A percentile compares a stretch with the other conserved stretches of the same genome.
These are phyloP conservation scores for Platygyra sinensis DNA, from an alignment of 64 coral and sea anemone genomes.

Conservation along the genomic window DNA sequence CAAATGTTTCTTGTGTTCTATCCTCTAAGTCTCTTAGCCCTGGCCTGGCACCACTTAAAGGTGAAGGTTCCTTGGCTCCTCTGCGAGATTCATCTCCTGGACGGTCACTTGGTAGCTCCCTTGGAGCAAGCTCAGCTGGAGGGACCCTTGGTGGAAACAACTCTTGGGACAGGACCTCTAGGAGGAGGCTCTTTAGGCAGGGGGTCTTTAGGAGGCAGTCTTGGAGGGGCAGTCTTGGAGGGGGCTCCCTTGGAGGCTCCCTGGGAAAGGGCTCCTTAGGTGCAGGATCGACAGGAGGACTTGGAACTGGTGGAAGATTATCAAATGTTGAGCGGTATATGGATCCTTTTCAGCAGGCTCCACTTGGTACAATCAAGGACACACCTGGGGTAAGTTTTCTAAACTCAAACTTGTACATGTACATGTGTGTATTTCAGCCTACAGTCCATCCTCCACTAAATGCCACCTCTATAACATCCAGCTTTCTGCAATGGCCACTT, in stretches of 20 bases:
- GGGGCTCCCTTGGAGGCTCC: constrained; percentile 61
- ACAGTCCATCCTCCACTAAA: too few species aligned
- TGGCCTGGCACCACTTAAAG: constrained; percentile 83
- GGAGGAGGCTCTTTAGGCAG: constrained; percentile 49
- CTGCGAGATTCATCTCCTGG: constrained; percentile 65
- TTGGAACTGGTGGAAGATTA: constrained; percentile 40
- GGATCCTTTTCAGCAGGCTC: constrained; percentile 51
- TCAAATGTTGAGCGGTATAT: neutral
- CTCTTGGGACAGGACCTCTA: constrained; percentile 44
- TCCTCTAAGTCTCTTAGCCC: constrained; percentile 41
- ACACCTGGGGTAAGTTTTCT: constrained; percentile 15
- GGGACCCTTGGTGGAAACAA: constrained; percentile 56
- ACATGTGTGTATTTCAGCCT: too few species aligned
- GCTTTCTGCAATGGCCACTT: too few species aligned
- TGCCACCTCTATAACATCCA: too few species aligned
- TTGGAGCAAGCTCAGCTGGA: constrained; percentile 6
- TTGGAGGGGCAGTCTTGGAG: too few species aligned
- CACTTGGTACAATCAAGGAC: constrained; percentile 44
- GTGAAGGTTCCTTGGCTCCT: constrained; percentile 79
- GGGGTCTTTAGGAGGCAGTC: constrained; percentile 35
- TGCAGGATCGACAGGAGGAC: constrained; percentile 22
- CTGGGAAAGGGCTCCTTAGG: constrained; percentile 27
- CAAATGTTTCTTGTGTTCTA: neutral
- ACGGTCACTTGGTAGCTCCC: constrained; percentile 44
- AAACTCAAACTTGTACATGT: too few species aligned